Base-by-base conservation (phyloP, 1,140 invertebrate genomes). In the Latrodectus geometricus region DNA sequence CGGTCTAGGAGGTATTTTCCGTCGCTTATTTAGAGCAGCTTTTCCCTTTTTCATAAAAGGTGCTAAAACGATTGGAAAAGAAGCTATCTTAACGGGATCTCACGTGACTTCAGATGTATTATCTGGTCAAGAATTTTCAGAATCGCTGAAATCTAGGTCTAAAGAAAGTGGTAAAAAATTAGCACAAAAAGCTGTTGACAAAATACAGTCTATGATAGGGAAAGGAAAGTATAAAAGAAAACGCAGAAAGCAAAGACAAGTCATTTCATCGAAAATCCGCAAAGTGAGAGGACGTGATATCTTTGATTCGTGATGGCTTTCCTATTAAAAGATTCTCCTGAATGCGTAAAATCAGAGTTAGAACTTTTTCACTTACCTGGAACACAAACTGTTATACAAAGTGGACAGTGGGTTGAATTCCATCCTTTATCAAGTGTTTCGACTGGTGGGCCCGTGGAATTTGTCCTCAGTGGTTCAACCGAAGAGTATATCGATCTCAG, bases 251-350 rank as follows among this genome's bases (percentile, higher is more conserved):
- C n/a, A n/a, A n/a, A n/a, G n/a, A n/a, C n/a, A n/a, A n/a, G n/a
- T n/a, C n/a, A n/a, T n/a, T n/a, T n/a, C n/a, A n/a, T n/a, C n/a
- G n/a, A n/a, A n/a, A n/a, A n/a, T n/a, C n/a, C n/a, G n/a, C n/a
- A n/a, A n/a, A n/a, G n/a, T n/a, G n/a, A n/a, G n/a, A n/a, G n/a
- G n/a, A n/a, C n/a, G n/a, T n/a, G n/a, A n/a, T n/a, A n/a, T n/a
- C n/a, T n/a, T n/a, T n/a, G n/a, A n/a, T n/a, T n/a, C n/a, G n/a
- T n/a, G n/a, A n/a, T 69, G 68, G n/a, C 17, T 8, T 69, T 20
- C n/a, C 68, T n/a, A 8, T 69, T 69, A n/a, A n/a, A 20, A 69
- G 68, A 69, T 69, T 69, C 68, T n/a, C 68, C 68, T 17, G 68
- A 69, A 69, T 69, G 68, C 68, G 21, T 69, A 9, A 69, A 69